A percentile compares a stretch with the other conserved stretches of the same genome.
These are phyloP conservation scores for Oryzias sinensis DNA, from an alignment of 2,797 vertebrate genomes.

Conservation along the genomic window DNA sequence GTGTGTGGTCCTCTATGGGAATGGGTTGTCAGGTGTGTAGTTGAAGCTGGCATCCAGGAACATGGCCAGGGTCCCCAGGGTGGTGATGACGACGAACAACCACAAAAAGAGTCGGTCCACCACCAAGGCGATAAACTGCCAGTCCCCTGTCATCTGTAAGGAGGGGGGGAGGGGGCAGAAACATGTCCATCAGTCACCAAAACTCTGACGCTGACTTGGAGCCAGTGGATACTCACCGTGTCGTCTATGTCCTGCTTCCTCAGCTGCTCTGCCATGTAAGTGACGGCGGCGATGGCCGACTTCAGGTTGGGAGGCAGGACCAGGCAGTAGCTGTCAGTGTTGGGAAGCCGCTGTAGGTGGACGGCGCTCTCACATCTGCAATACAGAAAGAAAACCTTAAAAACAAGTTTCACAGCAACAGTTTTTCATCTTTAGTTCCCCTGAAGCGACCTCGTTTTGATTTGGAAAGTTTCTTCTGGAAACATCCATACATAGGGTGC, in stretches of 20 bases:
- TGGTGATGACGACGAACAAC: constrained; percentile 81
- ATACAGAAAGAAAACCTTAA: constrained; percentile 1
- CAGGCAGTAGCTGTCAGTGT: constrained; percentile 77
- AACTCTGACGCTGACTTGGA: background rate
- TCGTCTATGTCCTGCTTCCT: constrained; percentile 80
- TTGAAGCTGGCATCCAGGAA: constrained; percentile 84
- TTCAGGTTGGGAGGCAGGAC: constrained; percentile 83
- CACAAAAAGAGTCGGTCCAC: constrained; percentile 82
- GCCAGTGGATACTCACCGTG: constrained; percentile 61
- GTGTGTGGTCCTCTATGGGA: constrained; percentile 59
- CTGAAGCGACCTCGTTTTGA: too few relatives aligned
- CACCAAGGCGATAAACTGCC: constrained; percentile 82
- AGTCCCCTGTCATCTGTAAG: constrained; percentile 78
- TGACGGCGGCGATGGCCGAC: constrained; percentile 79
- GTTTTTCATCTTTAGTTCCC: too few relatives aligned
- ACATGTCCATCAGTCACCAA: background rate
- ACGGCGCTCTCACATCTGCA: constrained; percentile 71
- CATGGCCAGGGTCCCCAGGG: constrained; percentile 80
- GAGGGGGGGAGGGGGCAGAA: too few relatives aligned
- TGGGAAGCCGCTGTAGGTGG: constrained; percentile 72
- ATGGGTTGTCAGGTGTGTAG: constrained; percentile 78
- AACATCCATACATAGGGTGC: too few relatives aligned
- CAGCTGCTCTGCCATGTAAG: constrained; percentile 81
- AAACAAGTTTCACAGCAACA: background rate
- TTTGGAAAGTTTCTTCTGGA: too few relatives aligned